A percentile compares a stretch with the other conserved stretches of the same genome.
Conservation (phyloP, 2,888 invertebrate genomes). For the Apamea epomidion region DNA sequence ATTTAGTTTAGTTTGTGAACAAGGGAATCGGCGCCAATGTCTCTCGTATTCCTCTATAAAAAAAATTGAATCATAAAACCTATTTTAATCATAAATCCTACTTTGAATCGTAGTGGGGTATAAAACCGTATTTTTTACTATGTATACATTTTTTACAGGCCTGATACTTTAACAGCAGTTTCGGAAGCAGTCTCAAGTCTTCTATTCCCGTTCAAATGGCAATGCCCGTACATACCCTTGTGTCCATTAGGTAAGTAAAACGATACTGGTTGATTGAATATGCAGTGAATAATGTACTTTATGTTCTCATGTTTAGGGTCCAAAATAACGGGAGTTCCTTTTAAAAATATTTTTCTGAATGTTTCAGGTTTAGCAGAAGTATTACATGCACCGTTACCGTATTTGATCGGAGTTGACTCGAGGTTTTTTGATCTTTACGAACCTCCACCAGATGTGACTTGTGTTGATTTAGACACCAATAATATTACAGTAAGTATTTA, state of each 20-base stretch:
- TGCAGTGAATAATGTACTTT: neutral
- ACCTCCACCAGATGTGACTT: constrained; percentile 98
- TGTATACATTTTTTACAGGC: constrained; percentile 87
- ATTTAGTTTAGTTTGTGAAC: too few relatives aligned
- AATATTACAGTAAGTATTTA: constrained; percentile 94
- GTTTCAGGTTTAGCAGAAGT: constrained; percentile 96
- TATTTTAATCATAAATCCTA: too few relatives aligned
- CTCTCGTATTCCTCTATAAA: too few relatives aligned
- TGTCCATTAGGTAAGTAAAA: constrained; percentile 96
- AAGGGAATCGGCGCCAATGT: too few relatives aligned
- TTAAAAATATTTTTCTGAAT: neutral
- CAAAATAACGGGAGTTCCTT: neutral
- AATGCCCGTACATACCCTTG: constrained; percentile 99
- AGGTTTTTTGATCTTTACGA: constrained; percentile 99
- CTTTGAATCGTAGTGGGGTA: too few relatives aligned
- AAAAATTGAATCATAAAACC: too few relatives aligned
- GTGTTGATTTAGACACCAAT: constrained; percentile 99
- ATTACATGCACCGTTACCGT: constrained; percentile 98
- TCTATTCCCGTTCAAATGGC: constrained; percentile 99
- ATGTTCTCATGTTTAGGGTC: accelerated
- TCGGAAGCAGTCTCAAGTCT: constrained; percentile 99
- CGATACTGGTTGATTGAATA: neutral
- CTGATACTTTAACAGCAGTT: constrained; percentile 98
- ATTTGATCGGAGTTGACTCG: constrained; percentile 99
- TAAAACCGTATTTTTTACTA: neutral